Evolutionary conservation across 2,888 invertebrate species (phyloP).

Genomic region (Nymphalis polychloros): DNA sequence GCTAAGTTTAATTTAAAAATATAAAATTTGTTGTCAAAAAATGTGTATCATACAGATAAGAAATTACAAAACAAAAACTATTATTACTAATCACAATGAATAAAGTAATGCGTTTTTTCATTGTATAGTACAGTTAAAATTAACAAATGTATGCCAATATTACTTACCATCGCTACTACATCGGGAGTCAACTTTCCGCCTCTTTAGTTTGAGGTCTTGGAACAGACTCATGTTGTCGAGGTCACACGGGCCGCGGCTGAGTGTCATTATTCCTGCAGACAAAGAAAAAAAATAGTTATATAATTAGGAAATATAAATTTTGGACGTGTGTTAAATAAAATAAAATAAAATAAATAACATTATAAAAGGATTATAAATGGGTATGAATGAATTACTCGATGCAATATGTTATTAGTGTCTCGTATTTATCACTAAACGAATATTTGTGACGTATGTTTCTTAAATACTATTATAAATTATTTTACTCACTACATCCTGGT

Average conservation of each 20-base stretch:
- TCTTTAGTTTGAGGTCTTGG: conserved; percentile 98
- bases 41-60: too few relatives aligned
- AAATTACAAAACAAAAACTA: too few relatives aligned
- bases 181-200: conserved; percentile 98
- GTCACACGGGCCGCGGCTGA: conserved; percentile 98
- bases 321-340: too few relatives aligned
- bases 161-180: conserved; percentile 97
- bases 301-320: too few relatives aligned
- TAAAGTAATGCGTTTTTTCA: too few relatives aligned
- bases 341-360: too few relatives aligned
- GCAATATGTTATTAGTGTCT: not conserved
- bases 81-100: too few relatives aligned
- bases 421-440: not conserved
- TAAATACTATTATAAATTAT: conserved; percentile 3
- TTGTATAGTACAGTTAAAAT: not conserved
- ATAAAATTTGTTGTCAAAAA: too few relatives aligned
- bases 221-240: conserved; percentile 99
- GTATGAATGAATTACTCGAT: not conserved
- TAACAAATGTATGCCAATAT: not conserved
- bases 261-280: conserved; percentile 96
- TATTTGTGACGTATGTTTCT: not conserved
- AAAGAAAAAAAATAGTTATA: conserved; percentile 46
- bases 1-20: too few relatives aligned
- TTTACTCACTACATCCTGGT: conserved; percentile 56
- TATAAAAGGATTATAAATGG: too few relatives aligned